These are phyloP conservation scores for Xanthia icteritia DNA, from an alignment of 2,888 invertebrate species.

Conservation along the genomic window DNA sequence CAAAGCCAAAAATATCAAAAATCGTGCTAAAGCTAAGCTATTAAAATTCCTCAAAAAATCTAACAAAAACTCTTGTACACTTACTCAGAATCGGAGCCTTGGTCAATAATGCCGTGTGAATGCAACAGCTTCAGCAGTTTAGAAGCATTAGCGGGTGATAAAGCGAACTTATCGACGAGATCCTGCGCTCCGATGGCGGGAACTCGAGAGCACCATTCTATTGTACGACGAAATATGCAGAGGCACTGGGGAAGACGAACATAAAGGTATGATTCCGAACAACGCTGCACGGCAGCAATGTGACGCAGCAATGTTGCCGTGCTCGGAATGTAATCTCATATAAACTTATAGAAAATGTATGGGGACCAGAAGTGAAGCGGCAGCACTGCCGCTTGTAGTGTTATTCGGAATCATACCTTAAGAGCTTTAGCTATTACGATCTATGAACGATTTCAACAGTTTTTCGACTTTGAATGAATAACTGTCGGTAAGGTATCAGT, in stretches of 20 bases:
- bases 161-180: constrained; percentile 62
- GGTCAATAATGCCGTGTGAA: constrained; percentile 66
- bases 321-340: too few species aligned
- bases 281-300: too few species aligned
- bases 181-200: constrained; percentile 46
- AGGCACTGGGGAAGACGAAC: constrained; percentile 70
- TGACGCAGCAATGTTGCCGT: too few species aligned
- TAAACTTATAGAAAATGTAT: too few species aligned
- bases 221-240: constrained; percentile 79
- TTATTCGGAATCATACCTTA: too few species aligned
- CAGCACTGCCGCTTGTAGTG: too few species aligned
- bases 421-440: not conserved
- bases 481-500: too few species aligned
- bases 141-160: constrained; percentile 68
- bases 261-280: too few species aligned
- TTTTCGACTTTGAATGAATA: not conserved
- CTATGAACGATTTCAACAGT: too few species aligned
- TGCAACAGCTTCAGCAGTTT: constrained; percentile 75
- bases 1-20: not conserved
- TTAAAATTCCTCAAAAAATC: not conserved
- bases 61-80: constrained; percentile 43
- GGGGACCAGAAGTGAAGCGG: too few species aligned
- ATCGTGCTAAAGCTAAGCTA: not conserved
- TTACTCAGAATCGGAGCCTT: constrained; percentile 67
- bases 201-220: constrained; percentile 67